These are phyloP conservation scores for Alca torda DNA, from an alignment of 2,797 vertebrate genomes.

Conservation along the genomic window DNA sequence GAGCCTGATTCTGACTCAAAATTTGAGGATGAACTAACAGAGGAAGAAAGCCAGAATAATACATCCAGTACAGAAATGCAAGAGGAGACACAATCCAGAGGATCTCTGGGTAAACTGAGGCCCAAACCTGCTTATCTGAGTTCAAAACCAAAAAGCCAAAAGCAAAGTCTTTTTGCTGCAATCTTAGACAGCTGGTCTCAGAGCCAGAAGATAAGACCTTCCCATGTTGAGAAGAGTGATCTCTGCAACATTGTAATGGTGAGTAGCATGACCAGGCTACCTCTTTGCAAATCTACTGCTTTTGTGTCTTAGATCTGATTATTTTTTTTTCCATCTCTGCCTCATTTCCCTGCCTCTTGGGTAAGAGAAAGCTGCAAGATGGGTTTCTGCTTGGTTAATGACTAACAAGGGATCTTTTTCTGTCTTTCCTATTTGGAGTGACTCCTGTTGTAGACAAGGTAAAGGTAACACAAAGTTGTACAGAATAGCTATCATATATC, in stretches of 20 bases:
- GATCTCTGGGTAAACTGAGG: not conserved
- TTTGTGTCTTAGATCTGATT: not conserved
- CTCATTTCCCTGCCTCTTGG: not conserved
- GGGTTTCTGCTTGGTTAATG: conserved; percentile 3
- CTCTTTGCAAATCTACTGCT: not conserved
- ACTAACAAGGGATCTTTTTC: not conserved
- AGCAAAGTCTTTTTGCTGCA: not conserved
- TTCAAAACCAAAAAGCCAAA: not conserved
- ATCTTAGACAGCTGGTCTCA: not conserved
- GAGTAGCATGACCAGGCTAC: not conserved
- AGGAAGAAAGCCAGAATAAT: not conserved
- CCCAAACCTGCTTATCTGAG: conserved; percentile 24
- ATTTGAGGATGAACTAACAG: not conserved
- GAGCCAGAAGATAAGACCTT: not conserved
- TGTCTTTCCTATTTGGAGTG: not conserved
- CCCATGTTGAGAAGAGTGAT: not conserved
- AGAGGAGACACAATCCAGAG: not conserved
- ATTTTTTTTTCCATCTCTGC: not conserved
- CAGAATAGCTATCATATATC: not conserved
- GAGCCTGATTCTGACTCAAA: conserved; percentile 1
- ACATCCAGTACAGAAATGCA: not conserved
- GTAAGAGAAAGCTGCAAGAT: not conserved
- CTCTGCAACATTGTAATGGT: conserved; percentile 2
- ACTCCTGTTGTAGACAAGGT: not conserved
- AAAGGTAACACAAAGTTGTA: not conserved